These are phyloP conservation scores for Matsumyia berberina DNA, from an alignment of 2,888 invertebrate genomes.

Conservation along the genomic window DNA sequence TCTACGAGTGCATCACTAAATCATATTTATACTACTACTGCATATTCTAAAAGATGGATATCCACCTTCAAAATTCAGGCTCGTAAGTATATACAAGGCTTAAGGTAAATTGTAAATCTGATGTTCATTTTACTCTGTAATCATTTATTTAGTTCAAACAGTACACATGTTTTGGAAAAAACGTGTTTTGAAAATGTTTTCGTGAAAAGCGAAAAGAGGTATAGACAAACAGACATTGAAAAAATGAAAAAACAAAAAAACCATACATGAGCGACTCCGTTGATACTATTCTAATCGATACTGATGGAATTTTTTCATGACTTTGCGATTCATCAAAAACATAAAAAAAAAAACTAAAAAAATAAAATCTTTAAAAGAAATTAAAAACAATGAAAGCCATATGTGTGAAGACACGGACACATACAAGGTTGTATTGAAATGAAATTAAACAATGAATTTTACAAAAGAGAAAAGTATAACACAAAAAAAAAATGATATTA, in stretches of 20 bases:
- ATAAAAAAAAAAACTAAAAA: slow-evolving; percentile 23
- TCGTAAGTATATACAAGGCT: slow-evolving; percentile 14
- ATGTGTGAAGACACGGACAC: slow-evolving; percentile 57
- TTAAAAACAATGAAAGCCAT: slow-evolving; percentile 67
- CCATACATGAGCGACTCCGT: slow-evolving; percentile 20
- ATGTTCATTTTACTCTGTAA: background rate
- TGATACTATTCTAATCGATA: slow-evolving; percentile 34
- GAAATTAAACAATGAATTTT: slow-evolving; percentile 47
- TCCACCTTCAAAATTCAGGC: slow-evolving; percentile 23
- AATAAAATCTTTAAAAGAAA: slow-evolving; percentile 17
- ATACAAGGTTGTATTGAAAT: slow-evolving; percentile 32
- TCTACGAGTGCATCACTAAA: too few species aligned
- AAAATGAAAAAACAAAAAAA: slow-evolving; percentile 20
- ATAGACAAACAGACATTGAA: slow-evolving; percentile 43
- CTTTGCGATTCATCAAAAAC: slow-evolving; percentile 5
- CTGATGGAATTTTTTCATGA: slow-evolving; percentile 33
- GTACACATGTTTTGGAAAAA: slow-evolving; percentile 59
- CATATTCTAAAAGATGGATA: background rate
- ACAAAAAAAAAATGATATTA: slow-evolving; percentile 17
- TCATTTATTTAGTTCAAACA: slow-evolving; percentile 39
- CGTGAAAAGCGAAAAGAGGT: slow-evolving; percentile 61
- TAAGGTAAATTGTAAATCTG: slow-evolving; percentile 2
- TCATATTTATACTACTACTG: background rate
- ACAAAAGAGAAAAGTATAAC: slow-evolving; percentile 22
- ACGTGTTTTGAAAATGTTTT: slow-evolving; percentile 53